Conservation (phyloP, 2,113 vertebrate species). For the Meriones unguiculatus region DNA sequence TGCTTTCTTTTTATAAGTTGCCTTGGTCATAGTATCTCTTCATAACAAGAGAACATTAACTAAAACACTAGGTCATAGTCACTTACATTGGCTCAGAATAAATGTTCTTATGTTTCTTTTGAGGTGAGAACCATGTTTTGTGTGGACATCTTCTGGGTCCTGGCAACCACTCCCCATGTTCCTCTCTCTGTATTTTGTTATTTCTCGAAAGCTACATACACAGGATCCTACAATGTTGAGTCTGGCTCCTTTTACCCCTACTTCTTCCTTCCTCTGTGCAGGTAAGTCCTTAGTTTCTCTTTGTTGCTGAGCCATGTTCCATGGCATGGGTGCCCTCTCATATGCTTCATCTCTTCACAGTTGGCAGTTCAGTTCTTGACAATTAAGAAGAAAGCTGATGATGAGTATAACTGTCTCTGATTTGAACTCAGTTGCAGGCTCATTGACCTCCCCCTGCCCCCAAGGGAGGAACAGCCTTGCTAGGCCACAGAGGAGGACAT, state of each 20-base stretch:
- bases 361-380: neutral
- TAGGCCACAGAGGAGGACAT: too few relatives aligned
- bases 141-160: neutral
- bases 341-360: neutral
- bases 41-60: neutral
- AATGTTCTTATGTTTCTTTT: neutral
- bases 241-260: neutral
- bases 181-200: neutral
- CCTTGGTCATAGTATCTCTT: neutral
- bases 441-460: too few relatives aligned
- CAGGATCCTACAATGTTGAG: neutral
- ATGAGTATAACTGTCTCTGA: too few relatives aligned
- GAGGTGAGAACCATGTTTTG: neutral
- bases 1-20: neutral
- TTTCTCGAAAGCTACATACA: neutral
- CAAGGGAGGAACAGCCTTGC: too few relatives aligned
- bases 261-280: neutral
- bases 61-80: neutral
- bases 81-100: neutral
- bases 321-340: accelerated
- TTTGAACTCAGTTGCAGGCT: too few relatives aligned
- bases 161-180: neutral
- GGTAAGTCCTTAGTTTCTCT: neutral
- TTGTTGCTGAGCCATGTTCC: too few relatives aligned
- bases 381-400: neutral